Base-by-base conservation (phyloP, 2,888 invertebrate genomes). In the Fragum fragum region DNA sequence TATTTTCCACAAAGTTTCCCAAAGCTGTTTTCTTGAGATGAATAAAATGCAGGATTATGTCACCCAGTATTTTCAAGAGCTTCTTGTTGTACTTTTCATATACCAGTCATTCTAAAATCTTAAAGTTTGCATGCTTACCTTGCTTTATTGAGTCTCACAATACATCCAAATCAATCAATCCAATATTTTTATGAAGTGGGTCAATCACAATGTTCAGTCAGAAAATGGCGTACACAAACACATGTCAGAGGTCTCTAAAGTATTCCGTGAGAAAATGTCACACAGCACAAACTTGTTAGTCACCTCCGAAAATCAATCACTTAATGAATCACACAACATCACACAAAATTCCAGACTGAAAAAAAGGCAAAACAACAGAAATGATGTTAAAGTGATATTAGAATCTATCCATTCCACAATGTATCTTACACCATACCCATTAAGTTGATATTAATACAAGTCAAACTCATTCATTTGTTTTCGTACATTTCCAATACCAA, bases 271-370 rank as follows among this genome's bases (percentile, higher is more conserved):
- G 47, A 47, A 47, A 47, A 47, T 47, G 47, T 47, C 47, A 47
- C 47, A 47, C 47, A 18, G n/a, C 47, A 14, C 16, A 47, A 14
- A 47, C 47, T 47, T 32, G n/a, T 61, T 61, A 61, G 61, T 61
- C 61, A 61, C 61, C 61, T 32, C 61, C 47, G 16, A 61, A 16
- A 61, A 61, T 61, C 32, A 61, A 61, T 61, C 32, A 32, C 61
- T 6, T 9, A 47, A 47, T 61, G 61, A 61, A 61, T 61, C 61
- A 61, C 61, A 32, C 47, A n/a, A 47, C 47, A 47, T 47, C 47
- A 47, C 14, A 47, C 47, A 14, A 47, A 47, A 47, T 47, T 47
- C 47, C 16, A 9, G n/a, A 9, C 47, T 47, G 47, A 47, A 47
- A 47, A 18, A 47, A 14, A n/a, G n/a, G n/a, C 5, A 3, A 47